Base-by-base conservation (phyloP, 2,888 invertebrate species). In the Lithophane socia region DNA sequence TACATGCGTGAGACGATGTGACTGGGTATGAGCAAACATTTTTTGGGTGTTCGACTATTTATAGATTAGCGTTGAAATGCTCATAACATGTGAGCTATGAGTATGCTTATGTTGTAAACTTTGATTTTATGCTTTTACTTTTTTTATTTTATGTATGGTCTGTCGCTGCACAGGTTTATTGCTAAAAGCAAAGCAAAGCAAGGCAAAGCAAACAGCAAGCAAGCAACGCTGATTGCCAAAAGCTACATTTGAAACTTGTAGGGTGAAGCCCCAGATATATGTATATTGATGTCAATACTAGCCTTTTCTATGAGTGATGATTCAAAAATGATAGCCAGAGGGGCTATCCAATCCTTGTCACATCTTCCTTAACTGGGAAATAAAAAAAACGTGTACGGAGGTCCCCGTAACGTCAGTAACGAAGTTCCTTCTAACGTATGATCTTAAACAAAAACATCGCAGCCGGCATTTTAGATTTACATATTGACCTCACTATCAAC, bases 1-100 rank as follows among this genome's bases (percentile, higher is more conserved):
- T 18, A 44, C 42, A 49, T 37, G 63, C 54, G 70, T 80, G 66
- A n/a, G 71, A 71, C 42, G 44, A 66, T 56, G 8, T 9, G 29
- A 1, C 29, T 29, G 18, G 2, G 37, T 24, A 44, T 42, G 29
- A 64, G 47, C 61, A 29, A 84, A n/a, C 16, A 12, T 66, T 60
- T 68, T 79, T 77, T 16, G 7, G 21, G 13, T 5, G 24, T 18
- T 60, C 3, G 0, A 8, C 29, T n/a, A 29, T 61, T 61, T 24
- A 24, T 65, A 69, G 37, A 76, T 58, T 21, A 10, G 63, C 24
- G 49, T 68, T 21, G 21, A 56, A 70, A 37, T 60, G 24, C 0
- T 44, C n/a, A 18, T n/a, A 21, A 24, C 3, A 70, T 1, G 9
- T 54, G 16, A 68, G 29, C 9, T 42, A 5, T 18, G 2, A 7